phyloP scores from a whole-genome alignment of 2,113 vertebrate species.

The Halichoeres trimaculatus region DNA sequence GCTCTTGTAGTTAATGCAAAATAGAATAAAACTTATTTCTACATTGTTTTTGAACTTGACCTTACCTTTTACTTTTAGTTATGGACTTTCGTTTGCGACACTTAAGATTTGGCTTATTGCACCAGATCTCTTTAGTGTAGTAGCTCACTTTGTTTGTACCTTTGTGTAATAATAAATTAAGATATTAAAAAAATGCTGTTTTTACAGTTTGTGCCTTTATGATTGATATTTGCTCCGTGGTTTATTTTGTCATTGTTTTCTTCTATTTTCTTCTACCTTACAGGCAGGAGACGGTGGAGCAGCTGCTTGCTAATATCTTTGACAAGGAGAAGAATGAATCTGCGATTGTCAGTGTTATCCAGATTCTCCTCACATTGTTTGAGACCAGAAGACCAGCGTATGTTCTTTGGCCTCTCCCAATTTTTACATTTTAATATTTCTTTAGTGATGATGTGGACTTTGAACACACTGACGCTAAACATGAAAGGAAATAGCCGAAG shows the following conservation, averaged over 20 bases:
- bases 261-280: slow-evolving; percentile 13
- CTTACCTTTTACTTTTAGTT: background rate
- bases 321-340: slow-evolving; percentile 97
- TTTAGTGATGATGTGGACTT: background rate
- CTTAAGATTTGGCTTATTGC: too few relatives aligned
- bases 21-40: background rate
- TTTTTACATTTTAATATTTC: background rate
- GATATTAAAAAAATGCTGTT: too few relatives aligned
- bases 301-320: slow-evolving; percentile 95
- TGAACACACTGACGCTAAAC: background rate
- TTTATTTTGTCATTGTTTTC: background rate
- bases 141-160: background rate
- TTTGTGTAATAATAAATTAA: background rate
- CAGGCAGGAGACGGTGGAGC: slow-evolving; percentile 97
- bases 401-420: slow-evolving; percentile 57
- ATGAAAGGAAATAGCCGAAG: too few relatives aligned
- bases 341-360: slow-evolving; percentile 97
- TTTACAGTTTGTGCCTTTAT: background rate
- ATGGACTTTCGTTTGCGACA: too few relatives aligned
- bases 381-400: slow-evolving; percentile 97
- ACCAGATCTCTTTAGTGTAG: background rate
- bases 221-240: background rate
- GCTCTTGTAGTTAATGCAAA: background rate
- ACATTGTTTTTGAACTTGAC: background rate
- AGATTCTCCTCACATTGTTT: slow-evolving; percentile 95